These are phyloP conservation scores for Papilio protenor DNA, from an alignment of 2,888 invertebrate species.

Conservation along the genomic window DNA sequence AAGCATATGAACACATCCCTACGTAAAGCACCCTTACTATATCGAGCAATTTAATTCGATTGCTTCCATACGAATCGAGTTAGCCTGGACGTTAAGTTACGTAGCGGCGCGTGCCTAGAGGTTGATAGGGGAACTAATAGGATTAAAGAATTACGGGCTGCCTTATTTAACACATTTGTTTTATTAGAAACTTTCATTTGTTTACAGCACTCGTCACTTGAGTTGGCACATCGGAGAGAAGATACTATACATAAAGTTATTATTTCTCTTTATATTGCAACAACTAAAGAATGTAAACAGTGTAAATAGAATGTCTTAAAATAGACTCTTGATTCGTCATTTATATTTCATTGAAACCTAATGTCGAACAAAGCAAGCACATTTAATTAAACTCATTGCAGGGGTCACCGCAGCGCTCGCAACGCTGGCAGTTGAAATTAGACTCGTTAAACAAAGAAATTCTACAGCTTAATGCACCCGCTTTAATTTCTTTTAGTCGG, in stretches of 20 bases:
- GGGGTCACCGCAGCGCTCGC: constrained; percentile 12
- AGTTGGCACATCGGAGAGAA: not conserved
- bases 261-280: not conserved
- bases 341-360: constrained; percentile 16
- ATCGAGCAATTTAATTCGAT: constrained; percentile 48
- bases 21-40: constrained; percentile 38
- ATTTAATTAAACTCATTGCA: constrained; percentile 24
- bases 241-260: no score
- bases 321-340: not conserved
- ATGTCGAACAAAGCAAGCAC: constrained; percentile 10
- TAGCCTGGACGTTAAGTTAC: constrained; percentile 44
- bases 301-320: not conserved
- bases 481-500: not conserved
- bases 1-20: constrained; percentile 33
- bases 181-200: not conserved
- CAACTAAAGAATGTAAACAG: not conserved
- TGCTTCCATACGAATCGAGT: constrained; percentile 45
- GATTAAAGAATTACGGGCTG: constrained; percentile 47
- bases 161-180: constrained; percentile 23
- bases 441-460: constrained; percentile 17
- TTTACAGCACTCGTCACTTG: not conserved
- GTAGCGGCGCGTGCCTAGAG: constrained; percentile 50
- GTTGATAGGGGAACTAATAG: constrained; percentile 46
- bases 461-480: not conserved
- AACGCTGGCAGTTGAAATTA: constrained; percentile 15